These are phyloP conservation scores for Chamaetylas fuelleborni DNA, from an alignment of 2,113 vertebrate species.

Conservation along the genomic window DNA sequence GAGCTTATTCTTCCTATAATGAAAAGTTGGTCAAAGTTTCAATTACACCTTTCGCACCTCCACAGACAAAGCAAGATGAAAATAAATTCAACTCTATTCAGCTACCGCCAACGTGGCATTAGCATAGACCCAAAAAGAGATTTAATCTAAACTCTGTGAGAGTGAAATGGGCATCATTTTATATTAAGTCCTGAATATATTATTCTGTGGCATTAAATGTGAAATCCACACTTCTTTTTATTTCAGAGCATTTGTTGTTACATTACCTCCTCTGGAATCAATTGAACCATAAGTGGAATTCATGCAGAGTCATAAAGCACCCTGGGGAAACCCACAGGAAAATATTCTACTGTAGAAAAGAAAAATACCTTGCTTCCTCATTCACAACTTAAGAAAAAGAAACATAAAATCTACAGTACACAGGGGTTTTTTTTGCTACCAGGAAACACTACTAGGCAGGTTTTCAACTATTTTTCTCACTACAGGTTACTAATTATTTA, in stretches of 20 bases:
- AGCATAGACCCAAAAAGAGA: neutral
- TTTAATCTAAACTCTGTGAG: neutral
- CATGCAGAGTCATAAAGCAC: neutral
- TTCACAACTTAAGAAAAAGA: neutral
- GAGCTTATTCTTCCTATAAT: slow-evolving; percentile 49
- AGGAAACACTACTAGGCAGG: neutral
- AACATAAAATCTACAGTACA: neutral
- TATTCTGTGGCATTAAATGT: neutral
- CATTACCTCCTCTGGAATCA: slow-evolving; percentile 12
- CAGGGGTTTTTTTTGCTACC: neutral
- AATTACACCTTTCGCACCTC: neutral
- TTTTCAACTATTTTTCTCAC: neutral
- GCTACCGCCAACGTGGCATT: neutral
- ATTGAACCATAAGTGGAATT: neutral
- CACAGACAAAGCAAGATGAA: neutral
- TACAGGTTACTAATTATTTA: neutral
- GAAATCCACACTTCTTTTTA: neutral
- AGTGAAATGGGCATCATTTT: neutral
- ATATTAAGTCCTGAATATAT: slow-evolving; percentile 9
- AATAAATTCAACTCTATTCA: neutral
- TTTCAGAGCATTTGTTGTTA: slow-evolving; percentile 30
- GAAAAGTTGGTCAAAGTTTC: slow-evolving; percentile 68
- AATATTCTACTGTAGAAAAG: neutral
- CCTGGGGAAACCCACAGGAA: neutral
- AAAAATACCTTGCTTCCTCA: neutral